Base-by-base conservation (phyloP, 2,797 vertebrate genomes). In the Xenopus petersii region DNA sequence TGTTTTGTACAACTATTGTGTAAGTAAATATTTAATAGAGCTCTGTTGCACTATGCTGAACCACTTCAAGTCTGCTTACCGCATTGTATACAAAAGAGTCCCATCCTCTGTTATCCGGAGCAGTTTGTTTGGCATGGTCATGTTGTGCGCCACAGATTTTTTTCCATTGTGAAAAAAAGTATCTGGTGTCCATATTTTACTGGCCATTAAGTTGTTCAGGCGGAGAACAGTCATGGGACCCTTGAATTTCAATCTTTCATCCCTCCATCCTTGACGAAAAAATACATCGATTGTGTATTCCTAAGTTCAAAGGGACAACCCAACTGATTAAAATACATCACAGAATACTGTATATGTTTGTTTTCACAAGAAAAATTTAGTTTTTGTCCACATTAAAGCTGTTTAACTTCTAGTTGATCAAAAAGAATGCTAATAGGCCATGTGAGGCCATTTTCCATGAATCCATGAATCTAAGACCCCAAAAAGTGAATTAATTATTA, bases 101-200 rank as follows among this genome's bases (percentile, higher is more conserved):
- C 97, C 97, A 0, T 99, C 97, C 12, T 99, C 97, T 85, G 96
- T 93, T 76, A 99, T 99, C 83, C 97, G 88, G 70, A 99, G 79
- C 42, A 99, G 92, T 65, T 99, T 99, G 75, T 99, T 99, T 17
- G 97, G 97, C 97, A 99, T 99, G 8, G 97, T 99, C 97, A 99
- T 99, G 81, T 99, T 99, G 82, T 99, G 97, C 78, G 97, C 97
- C 80, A 99, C 95, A 0, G 97, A 99, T 83, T 99, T 99, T 76
- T 99, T 99, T 67, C 96, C 97, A 30, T 99, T 99, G 82, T 99
- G 97, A 88, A 99, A 99, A 89, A 99, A 99, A 7, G 97, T 99
- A 80, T 99, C 97, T 15, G 97, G 97, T 48, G 97, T 99, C 97
- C 97, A 99, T 85, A 99, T 99, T 88, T 99, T 99, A 90, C 96